These are phyloP conservation scores for Toxotes jaculatrix DNA, from an alignment of 2,113 vertebrate genomes.

Conservation along the genomic window DNA sequence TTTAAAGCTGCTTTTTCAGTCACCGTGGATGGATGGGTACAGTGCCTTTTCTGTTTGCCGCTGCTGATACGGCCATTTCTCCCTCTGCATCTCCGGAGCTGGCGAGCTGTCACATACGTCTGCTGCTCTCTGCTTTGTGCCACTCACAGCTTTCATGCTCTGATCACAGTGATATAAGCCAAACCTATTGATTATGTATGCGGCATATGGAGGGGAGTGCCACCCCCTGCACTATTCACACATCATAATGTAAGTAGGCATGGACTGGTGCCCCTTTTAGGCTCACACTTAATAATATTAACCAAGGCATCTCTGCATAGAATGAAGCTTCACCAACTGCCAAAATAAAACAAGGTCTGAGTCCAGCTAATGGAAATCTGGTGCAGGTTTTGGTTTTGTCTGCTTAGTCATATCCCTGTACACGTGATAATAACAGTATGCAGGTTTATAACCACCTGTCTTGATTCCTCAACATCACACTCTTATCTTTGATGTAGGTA, in stretches of 20 bases:
- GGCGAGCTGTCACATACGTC: constrained; percentile 42
- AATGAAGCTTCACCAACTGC: background rate
- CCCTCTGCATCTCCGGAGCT: constrained; percentile 43
- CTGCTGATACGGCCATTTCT: constrained; percentile 57
- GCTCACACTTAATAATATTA: constrained; percentile 21
- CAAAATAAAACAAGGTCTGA: constrained; percentile 2
- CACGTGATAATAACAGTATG: background rate
- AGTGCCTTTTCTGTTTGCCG: constrained; percentile 35
- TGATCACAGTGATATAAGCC: constrained; percentile 32
- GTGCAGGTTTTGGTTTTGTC: background rate
- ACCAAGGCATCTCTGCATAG: background rate
- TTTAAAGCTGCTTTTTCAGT: constrained; percentile 68
- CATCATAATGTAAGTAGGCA: background rate
- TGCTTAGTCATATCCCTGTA: background rate
- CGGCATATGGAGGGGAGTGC: constrained; percentile 1
- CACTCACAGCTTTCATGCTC: constrained; percentile 41
- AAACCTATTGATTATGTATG: constrained; percentile 19
- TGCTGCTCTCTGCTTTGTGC: constrained; percentile 44
- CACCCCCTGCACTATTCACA: constrained; percentile 9
- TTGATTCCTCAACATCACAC: background rate
- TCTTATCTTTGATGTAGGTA: background rate
- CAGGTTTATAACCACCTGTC: background rate
- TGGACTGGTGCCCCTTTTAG: constrained; percentile 6
- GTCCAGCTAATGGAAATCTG: constrained; percentile 13
- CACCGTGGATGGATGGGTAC: constrained; percentile 39